Evolutionary conservation across 1,140 invertebrate species (phyloP).

Genomic region (Plutomurus gul): DNA sequence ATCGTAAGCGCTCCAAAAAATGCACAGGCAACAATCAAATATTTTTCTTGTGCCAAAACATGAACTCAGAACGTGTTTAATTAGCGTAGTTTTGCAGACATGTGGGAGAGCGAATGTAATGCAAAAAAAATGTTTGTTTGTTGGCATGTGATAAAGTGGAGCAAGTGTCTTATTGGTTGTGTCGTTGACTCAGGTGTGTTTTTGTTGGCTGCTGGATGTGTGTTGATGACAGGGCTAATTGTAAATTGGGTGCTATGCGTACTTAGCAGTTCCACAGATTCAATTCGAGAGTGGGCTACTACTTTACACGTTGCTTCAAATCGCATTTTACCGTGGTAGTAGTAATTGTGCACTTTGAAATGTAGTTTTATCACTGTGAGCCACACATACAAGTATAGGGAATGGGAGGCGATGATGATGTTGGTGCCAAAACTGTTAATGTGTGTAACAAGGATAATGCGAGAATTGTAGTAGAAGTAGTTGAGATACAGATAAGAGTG

Average conservation of each 20-base stretch:
- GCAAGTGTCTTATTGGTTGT: not conserved
- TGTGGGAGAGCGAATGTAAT: too few relatives aligned
- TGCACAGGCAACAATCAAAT: too few relatives aligned
- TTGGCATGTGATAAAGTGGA: not conserved
- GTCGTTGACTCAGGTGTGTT: not conserved
- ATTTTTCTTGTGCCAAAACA: too few relatives aligned
- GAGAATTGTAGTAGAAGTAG: not conserved
- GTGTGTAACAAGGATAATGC: constrained; percentile 13
- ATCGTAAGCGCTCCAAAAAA: too few relatives aligned
- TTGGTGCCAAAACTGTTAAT: constrained; percentile 20
- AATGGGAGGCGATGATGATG: too few relatives aligned
- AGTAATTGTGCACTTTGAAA: too few relatives aligned
- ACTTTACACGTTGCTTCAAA: too few relatives aligned
- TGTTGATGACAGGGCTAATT: not conserved
- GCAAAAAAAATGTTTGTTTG: not conserved
- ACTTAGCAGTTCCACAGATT: not conserved
- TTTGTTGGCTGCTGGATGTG: too few relatives aligned
- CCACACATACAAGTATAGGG: not conserved
- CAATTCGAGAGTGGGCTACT: not conserved
- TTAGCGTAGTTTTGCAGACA: too few relatives aligned
- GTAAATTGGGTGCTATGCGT: too few relatives aligned
- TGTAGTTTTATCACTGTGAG: not conserved
- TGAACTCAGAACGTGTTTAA: too few relatives aligned
- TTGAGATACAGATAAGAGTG: not conserved
- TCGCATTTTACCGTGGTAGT: too few relatives aligned